A percentile compares a stretch with the other conserved stretches of the same genome.
phyloP scores from a whole-genome alignment of 2,888 invertebrate species.

The Eristalinus sepulchralis region DNA sequence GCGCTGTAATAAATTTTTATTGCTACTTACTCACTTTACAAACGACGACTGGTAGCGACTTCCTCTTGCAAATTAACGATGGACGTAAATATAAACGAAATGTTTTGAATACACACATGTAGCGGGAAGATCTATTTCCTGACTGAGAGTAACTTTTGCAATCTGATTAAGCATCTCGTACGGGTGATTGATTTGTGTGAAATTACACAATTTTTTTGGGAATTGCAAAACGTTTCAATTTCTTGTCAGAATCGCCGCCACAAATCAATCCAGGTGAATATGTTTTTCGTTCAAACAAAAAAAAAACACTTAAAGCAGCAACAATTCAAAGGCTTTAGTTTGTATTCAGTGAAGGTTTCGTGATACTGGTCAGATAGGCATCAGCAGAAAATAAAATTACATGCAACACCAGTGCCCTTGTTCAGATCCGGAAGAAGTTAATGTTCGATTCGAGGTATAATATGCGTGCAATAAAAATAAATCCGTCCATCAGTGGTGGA shows the following conservation, averaged over 20 bases:
- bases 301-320: neutral
- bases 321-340: neutral
- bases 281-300: neutral
- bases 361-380: neutral
- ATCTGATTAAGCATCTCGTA: neutral
- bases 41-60: neutral
- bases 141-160: neutral
- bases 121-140: neutral
- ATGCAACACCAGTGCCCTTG: neutral
- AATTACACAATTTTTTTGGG: neutral
- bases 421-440: neutral
- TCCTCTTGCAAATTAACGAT: neutral
- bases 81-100: neutral
- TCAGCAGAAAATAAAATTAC: neutral
- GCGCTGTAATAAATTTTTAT: conserved; percentile 3
- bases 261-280: neutral
- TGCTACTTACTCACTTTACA: neutral
- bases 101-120: neutral
- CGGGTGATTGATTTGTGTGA: neutral
- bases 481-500: neutral
- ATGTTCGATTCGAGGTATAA: neutral
- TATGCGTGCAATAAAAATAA: neutral
- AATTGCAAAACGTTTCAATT: neutral
- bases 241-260: neutral
- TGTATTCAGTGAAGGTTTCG: neutral